Conservation (phyloP, 2,113 vertebrate genomes). For the Nothocercus nigrocapillus region DNA sequence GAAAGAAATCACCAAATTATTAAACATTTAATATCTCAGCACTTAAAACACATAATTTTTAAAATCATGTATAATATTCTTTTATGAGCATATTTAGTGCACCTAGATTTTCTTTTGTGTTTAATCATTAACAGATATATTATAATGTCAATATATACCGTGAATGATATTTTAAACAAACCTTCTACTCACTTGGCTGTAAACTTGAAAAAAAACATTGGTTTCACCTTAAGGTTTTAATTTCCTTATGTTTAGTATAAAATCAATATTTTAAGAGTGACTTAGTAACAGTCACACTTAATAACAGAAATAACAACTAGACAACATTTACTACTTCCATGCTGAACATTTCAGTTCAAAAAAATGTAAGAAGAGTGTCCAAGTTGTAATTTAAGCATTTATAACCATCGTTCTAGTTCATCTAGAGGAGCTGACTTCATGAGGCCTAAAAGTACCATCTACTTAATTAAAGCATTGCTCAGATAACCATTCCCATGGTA, state of each 20-base stretch:
- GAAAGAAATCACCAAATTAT: conserved; percentile 69
- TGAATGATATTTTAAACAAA: conserved; percentile 62
- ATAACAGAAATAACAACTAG: conserved; percentile 56
- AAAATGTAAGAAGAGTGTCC: conserved; percentile 21
- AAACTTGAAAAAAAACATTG: conserved; percentile 69
- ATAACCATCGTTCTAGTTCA: conserved; percentile 42
- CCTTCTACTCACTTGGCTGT: conserved; percentile 53
- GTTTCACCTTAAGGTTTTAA: conserved; percentile 72
- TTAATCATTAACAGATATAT: conserved; percentile 59
- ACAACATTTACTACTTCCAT: conserved; percentile 66
- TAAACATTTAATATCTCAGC: conserved; percentile 63
- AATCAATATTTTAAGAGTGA: conserved; percentile 70
- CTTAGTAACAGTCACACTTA: background rate
- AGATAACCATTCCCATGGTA: background rate
- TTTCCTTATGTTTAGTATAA: conserved; percentile 65
- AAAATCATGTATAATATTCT: conserved; percentile 43
- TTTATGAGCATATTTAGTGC: conserved; percentile 40
- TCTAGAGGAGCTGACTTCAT: conserved; percentile 29
- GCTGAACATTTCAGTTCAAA: conserved; percentile 32
- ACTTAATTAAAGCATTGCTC: conserved; percentile 50
- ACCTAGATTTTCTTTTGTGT: conserved; percentile 57
- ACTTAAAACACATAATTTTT: conserved; percentile 60
- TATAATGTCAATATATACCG: conserved; percentile 54
- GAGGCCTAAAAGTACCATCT: conserved; percentile 29
- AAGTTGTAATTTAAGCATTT: conserved; percentile 61